Percentiles rank a stretch among this genome's conserved stretches.
Conservation (phyloP, 2,888 invertebrate species). For the Stomorhina lunata region DNA sequence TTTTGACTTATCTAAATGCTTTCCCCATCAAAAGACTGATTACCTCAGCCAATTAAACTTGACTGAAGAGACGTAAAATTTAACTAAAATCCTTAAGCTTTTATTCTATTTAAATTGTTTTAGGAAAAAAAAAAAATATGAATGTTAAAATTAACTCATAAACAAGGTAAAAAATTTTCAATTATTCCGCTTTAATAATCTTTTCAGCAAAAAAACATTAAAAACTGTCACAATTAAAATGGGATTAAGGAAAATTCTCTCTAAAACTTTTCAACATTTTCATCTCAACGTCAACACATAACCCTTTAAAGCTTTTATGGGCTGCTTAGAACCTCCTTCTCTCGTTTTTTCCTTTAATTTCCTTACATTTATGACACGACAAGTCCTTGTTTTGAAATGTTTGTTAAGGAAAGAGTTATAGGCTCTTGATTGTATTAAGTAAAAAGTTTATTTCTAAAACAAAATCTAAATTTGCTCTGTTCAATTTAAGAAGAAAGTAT, state of each 20-base stretch:
- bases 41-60: conserved; percentile 17
- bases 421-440: background rate
- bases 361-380: background rate
- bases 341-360: background rate
- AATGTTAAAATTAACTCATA: background rate
- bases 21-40: background rate
- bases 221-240: conserved; percentile 19
- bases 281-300: background rate
- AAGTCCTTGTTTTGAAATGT: background rate
- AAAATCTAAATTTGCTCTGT: conserved; percentile 1
- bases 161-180: conserved; percentile 3
- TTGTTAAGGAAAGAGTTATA: background rate
- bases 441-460: background rate
- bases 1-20: background rate
- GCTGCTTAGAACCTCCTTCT: background rate
- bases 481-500: conserved; percentile 9
- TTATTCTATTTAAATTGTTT: background rate
- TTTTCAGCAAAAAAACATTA: background rate
- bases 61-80: background rate
- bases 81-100: background rate
- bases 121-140: background rate
- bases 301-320: background rate
- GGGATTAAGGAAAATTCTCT: background rate
- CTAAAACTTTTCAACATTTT: background rate
- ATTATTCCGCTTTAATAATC: conserved; percentile 13